Conservation (phyloP, 2,888 invertebrate species). For the Schrankia costaestrigalis region DNA sequence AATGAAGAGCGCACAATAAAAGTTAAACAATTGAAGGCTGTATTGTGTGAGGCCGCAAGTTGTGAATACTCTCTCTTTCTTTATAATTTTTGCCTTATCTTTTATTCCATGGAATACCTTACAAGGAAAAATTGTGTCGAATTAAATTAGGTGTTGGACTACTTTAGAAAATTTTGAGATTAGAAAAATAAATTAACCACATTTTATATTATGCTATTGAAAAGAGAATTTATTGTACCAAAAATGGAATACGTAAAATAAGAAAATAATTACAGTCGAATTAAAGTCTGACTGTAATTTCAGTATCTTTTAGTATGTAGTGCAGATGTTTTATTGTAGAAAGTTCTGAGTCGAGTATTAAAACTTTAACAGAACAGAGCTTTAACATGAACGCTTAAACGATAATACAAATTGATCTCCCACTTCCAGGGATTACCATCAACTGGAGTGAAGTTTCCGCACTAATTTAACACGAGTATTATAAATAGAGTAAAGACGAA, state of each 20-base stretch:
- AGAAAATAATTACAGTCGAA: too few species aligned
- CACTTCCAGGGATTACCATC: conserved; percentile 10
- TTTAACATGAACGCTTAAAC: conserved; percentile 8
- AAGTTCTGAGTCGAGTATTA: background rate
- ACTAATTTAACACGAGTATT: conserved; percentile 14
- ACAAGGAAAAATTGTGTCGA: conserved; percentile 6
- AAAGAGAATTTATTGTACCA: too few species aligned
- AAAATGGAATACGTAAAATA: too few species aligned
- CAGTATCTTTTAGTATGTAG: too few species aligned
- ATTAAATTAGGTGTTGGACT: conserved; percentile 7
- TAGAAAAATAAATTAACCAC: too few species aligned
- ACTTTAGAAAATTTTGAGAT: too few species aligned
- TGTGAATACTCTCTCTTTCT: conserved; percentile 8
- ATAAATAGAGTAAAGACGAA: conserved; percentile 18
- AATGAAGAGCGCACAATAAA: conserved; percentile 42
- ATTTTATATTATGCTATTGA: too few species aligned
- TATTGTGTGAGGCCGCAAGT: conserved; percentile 15
- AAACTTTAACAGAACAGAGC: conserved; percentile 12
- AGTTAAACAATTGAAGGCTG: conserved; percentile 37
- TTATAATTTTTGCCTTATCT: conserved; percentile 14
- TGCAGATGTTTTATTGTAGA: too few species aligned
- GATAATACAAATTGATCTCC: conserved; percentile 16
- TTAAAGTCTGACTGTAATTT: too few species aligned
- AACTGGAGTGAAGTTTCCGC: conserved; percentile 5
- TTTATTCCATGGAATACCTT: conserved; percentile 8